A percentile compares a stretch with the other conserved stretches of the same genome.
phyloP scores from a whole-genome alignment of 2,113 vertebrate genomes.

The Megaleporinus macrocephalus region DNA sequence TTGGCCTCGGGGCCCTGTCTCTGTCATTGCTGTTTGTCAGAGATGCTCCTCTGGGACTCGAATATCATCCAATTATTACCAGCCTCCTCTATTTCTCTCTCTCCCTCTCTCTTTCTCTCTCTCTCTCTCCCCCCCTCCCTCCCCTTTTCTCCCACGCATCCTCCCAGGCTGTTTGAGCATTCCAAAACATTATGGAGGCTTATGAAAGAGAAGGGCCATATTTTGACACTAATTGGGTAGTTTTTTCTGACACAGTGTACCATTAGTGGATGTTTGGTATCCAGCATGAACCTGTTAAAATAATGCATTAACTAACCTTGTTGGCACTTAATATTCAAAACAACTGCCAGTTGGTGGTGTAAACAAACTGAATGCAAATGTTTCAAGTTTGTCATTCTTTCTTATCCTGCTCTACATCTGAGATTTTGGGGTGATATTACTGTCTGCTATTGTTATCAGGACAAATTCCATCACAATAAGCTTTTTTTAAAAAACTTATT shows the following conservation, averaged over 20 bases:
- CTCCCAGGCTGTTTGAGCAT: conserved; percentile 34
- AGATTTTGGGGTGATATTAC: too few relatives aligned
- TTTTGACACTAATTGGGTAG: conserved; percentile 58
- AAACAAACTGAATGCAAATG: conserved; percentile 17
- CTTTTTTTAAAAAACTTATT: too few relatives aligned
- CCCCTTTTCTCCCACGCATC: conserved; percentile 36
- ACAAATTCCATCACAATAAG: too few relatives aligned
- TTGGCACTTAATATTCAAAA: conserved; percentile 15
- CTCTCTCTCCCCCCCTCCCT: too few relatives aligned
- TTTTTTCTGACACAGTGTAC: conserved; percentile 54
- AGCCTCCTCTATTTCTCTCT: conserved; percentile 51
- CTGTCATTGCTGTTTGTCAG: conserved; percentile 65
- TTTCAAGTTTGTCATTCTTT: background rate
- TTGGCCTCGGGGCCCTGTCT: conserved; percentile 67
- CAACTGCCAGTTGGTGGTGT: background rate
- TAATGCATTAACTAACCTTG: conserved; percentile 37
- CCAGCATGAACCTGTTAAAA: conserved; percentile 25
- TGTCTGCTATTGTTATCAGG: background rate
- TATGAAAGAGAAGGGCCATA: conserved; percentile 40
- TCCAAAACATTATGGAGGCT: conserved; percentile 38
- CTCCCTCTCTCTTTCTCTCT: background rate
- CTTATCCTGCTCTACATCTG: background rate
- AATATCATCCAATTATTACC: conserved; percentile 68
- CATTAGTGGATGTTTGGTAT: conserved; percentile 43
- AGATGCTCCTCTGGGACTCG: conserved; percentile 67